A percentile compares a stretch with the other conserved stretches of the same genome.
These are phyloP conservation scores for Elegia similella DNA, from an alignment of 2,888 invertebrate species.

Conservation along the genomic window DNA sequence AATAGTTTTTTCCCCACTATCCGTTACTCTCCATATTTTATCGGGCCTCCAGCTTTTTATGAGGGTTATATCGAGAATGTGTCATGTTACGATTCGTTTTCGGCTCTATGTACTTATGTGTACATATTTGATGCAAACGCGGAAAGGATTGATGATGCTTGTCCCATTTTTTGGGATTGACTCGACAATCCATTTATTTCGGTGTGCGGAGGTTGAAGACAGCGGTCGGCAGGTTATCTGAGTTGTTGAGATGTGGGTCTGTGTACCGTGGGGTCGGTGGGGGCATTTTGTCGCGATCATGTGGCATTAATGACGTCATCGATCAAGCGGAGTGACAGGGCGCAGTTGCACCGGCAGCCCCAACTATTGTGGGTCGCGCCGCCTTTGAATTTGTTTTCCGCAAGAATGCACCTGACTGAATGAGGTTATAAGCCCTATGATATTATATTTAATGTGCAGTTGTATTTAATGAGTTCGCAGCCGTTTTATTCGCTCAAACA, in stretches of 20 bases:
- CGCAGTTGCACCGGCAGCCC: conserved; percentile 53
- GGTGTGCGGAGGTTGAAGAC: conserved; percentile 30
- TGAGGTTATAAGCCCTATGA: conserved; percentile 9
- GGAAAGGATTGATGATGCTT: conserved; percentile 64
- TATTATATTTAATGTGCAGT: conserved; percentile 12
- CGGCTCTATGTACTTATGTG: conserved; percentile 44
- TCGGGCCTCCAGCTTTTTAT: conserved; percentile 56
- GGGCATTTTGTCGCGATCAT: conserved; percentile 57
- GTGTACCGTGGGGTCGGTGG: conserved; percentile 27
- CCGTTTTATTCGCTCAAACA: conserved; percentile 9
- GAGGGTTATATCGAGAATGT: conserved; percentile 65
- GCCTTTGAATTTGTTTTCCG: conserved; percentile 18
- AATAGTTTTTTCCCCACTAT: conserved; percentile 62
- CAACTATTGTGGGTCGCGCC: conserved; percentile 24
- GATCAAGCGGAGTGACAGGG: conserved; percentile 63
- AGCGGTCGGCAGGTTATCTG: not conserved
- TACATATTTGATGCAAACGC: conserved; percentile 66
- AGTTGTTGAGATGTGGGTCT: conserved; percentile 10
- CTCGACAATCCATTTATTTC: conserved; percentile 55
- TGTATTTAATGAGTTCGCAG: conserved; percentile 3
- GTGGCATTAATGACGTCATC: conserved; percentile 67
- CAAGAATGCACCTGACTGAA: conserved; percentile 17
- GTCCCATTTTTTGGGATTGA: conserved; percentile 51
- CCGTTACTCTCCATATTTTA: conserved; percentile 67
- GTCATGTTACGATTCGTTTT: conserved; percentile 57